Evolutionary conservation across 1,140 invertebrate species (phyloP), one percentile per base, ranked within the genome.

Genomic region (Kradibia gibbosae): DNA sequence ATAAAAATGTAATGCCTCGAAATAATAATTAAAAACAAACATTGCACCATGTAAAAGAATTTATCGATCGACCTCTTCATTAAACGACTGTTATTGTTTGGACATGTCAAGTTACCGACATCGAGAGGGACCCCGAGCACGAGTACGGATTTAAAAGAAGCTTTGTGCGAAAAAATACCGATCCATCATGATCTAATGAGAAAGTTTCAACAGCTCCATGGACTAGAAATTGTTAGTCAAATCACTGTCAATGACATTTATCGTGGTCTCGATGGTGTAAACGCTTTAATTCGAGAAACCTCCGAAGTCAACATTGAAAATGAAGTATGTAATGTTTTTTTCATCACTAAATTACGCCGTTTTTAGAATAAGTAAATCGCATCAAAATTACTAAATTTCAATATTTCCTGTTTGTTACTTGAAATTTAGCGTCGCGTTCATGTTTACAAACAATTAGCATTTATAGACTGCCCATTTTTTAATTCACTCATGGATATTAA

Each of bases 181-280:
- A 5, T 89, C 4, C 85, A 89, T 31, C 85, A 89, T 25, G 88
- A 89, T 65, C 83, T 87, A 0, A 28, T 89, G 11, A 78, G 88
- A 39, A 88, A 87, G 70, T 86, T 89, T 70, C 86, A 85, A 31
- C 83, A 81, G 20, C 72, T 85, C 17, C 82, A 87, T 45, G 87
- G 87, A 1, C 57, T 83, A 0, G 81, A 74, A 7, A 79, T 88
- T 0, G 75, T 88, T 39, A 87, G 86, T 53, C 78, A 83, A 0
- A 84, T 89, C 34, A 89, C 86, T 11, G 84, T 89, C 5, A 84
- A 89, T 36, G 83, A 87, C 79, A 78, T 89, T 8, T 89, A 88
- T 42, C 71, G 83, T 10, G 88, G 87, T n/a, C 75, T 89, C 11
- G 83, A 50, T 34, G 86, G 86, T 0, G 83, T 87, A 2, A 83